Conservation (phyloP, 2,113 vertebrate genomes). For the Mola mola region DNA sequence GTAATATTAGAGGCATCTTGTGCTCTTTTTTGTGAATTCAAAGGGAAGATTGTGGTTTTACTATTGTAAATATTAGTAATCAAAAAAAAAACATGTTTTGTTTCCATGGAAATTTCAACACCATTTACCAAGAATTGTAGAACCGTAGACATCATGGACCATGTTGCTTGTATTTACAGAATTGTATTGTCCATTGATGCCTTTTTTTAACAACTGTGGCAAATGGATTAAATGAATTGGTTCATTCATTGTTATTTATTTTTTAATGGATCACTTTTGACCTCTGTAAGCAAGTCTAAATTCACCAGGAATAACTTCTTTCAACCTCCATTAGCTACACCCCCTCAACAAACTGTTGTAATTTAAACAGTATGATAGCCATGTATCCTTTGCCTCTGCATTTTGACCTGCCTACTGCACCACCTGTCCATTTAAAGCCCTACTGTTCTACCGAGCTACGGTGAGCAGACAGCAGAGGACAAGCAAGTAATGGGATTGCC, state of each 20-base stretch:
- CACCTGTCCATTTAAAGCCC: conserved; percentile 59
- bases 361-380: conserved; percentile 36
- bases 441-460: conserved; percentile 28
- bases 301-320: no score
- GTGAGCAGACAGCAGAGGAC: conserved; percentile 65
- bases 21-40: conserved; percentile 32
- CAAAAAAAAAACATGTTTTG: background rate
- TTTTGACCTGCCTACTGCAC: conserved; percentile 62
- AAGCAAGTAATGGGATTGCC: conserved; percentile 74
- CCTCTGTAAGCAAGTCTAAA: no score
- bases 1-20: conserved; percentile 27
- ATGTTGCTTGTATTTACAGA: no score
- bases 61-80: conserved; percentile 5
- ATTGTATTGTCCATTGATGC: no score
- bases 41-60: conserved; percentile 34
- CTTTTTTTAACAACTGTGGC: no score
- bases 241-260: no score
- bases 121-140: no score
- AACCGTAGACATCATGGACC: no score
- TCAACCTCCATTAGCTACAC: conserved; percentile 41
- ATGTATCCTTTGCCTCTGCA: conserved; percentile 24
- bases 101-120: background rate
- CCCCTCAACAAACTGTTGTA: conserved; percentile 20
- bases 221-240: background rate
- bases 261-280: no score